Base-by-base conservation (phyloP, 2,113 vertebrate genomes). In the Chaetodon auriga region DNA sequence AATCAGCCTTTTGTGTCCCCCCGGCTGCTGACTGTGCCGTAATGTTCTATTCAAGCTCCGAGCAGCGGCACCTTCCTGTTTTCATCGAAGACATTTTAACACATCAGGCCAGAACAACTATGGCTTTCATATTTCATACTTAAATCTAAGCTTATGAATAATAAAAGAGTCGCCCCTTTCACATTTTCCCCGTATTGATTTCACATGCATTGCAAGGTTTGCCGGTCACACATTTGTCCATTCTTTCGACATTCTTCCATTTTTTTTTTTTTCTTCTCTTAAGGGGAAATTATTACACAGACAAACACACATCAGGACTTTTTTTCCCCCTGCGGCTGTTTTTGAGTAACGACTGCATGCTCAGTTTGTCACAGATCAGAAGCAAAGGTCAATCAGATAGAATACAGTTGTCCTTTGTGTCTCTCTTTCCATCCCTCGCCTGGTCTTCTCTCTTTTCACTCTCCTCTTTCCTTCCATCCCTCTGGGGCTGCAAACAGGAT, bases 331-430 rank as follows among this genome's bases (percentile, higher is more conserved):
- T 53, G 43, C 14, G 63, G 78, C 53, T 90, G 51, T 91, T 87
- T 92, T 86, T 87, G 74, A 76, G 80, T 69, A 68, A 61, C 5
- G 19, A 76, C 71, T 83, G 75, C 64, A 25, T 87, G 85, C 84
- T 86, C 76, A 82, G 78, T 83, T 88, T 88, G 80, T 86, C 78
- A 55, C 78, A 86, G 64, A 84, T 81, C 75, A 75, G 62, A 78
- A 48, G 79, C 78, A 87, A 87, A 81, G 78, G 83, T 92, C 82
- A 81, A 55, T 89, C 73, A 63, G 63, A 86, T 78, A 64, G 75
- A 89, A 86, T 64, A 85, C 88, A 89, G 82, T 90, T 89, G 46
- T 89, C 74, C 90, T 91, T 90, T 91, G 87, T 87, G 57, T 78
- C 71, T 61, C 62, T 89, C 48, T 86, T 89, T 88, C 88, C 82